Conservation (phyloP, 2,797 vertebrate genomes). For the Syngnathus acus region DNA sequence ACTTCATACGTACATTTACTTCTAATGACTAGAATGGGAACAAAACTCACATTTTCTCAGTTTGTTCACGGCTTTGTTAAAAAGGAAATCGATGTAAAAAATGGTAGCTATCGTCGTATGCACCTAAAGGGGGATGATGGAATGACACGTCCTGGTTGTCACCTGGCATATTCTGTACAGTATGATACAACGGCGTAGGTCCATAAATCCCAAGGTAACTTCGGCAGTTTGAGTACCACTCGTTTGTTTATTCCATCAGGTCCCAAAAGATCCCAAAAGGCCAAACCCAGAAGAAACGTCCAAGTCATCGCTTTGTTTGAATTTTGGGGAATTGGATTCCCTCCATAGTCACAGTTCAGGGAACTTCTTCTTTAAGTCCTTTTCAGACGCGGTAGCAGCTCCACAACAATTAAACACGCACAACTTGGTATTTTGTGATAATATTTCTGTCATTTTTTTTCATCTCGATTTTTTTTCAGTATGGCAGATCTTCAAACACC, state of each 20-base stretch:
- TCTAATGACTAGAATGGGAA: conserved; percentile 40
- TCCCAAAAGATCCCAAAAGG: conserved; percentile 8
- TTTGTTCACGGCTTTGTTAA: conserved; percentile 11
- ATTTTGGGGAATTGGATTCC: not conserved
- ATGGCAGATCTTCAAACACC: conserved; percentile 53
- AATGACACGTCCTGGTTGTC: conserved; percentile 40
- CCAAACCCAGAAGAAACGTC: conserved; percentile 9
- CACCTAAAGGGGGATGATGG: conserved; percentile 26
- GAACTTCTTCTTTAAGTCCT: not conserved
- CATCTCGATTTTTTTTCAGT: conserved; percentile 29
- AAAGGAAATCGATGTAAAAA: conserved; percentile 46
- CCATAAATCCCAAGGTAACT: conserved; percentile 3
- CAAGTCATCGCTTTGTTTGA: not conserved
- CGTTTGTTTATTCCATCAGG: conserved; percentile 14
- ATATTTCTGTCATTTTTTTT: conserved; percentile 33
- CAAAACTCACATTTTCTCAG: conserved; percentile 6
- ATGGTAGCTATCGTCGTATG: conserved; percentile 29
- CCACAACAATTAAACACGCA: conserved; percentile 46
- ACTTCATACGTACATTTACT: conserved; percentile 28
- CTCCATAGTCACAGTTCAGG: conserved; percentile 5
- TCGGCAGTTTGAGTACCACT: conserved; percentile 6
- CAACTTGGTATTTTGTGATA: conserved; percentile 29
- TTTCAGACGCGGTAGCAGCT: conserved; percentile 15
- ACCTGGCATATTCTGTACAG: conserved; percentile 64
- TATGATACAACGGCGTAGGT: conserved; percentile 48